Evolutionary conservation across 2,888 invertebrate genomes (phyloP).

Genomic region (Pocota personata): DNA sequence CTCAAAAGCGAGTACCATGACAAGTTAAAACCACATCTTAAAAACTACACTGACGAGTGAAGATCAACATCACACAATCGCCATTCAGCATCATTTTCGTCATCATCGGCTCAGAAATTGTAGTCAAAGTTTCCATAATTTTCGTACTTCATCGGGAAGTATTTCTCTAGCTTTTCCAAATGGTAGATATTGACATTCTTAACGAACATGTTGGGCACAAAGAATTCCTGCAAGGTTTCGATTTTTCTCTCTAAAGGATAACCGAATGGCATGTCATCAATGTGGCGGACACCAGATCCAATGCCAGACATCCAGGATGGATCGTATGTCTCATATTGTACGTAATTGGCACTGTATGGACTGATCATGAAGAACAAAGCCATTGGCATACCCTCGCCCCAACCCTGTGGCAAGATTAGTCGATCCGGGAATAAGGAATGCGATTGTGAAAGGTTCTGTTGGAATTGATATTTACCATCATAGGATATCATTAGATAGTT

Average conservation of each 20-base stretch:
- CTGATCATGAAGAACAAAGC: slow-evolving; percentile 86
- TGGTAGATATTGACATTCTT: slow-evolving; percentile 87
- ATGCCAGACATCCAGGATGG: slow-evolving; percentile 84
- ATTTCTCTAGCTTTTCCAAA: slow-evolving; percentile 82
- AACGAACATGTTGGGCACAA: slow-evolving; percentile 87
- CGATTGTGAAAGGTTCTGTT: slow-evolving; percentile 84
- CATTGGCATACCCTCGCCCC: slow-evolving; percentile 86
- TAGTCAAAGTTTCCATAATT: slow-evolving; percentile 79
- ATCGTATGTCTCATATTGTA: slow-evolving; percentile 83
- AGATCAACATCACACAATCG: neutral
- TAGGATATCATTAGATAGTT: slow-evolving; percentile 83
- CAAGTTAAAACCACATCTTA: neutral
- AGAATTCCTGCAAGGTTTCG: slow-evolving; percentile 84
- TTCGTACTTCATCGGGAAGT: slow-evolving; percentile 76
- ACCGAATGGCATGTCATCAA: slow-evolving; percentile 87
- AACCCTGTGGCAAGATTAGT: slow-evolving; percentile 89
- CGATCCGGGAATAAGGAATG: slow-evolving; percentile 89
- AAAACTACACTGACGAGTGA: neutral
- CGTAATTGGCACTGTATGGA: slow-evolving; percentile 84
- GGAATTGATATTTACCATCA: slow-evolving; percentile 84
- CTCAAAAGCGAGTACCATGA: slow-evolving; percentile 5
- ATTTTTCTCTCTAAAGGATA: slow-evolving; percentile 90
- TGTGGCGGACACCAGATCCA: slow-evolving; percentile 84
- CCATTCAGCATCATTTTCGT: neutral
- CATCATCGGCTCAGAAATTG: slow-evolving; percentile 67